Evolutionary conservation across 2,888 invertebrate genomes (phyloP).

Genomic region (Diplolepis rosae): DNA sequence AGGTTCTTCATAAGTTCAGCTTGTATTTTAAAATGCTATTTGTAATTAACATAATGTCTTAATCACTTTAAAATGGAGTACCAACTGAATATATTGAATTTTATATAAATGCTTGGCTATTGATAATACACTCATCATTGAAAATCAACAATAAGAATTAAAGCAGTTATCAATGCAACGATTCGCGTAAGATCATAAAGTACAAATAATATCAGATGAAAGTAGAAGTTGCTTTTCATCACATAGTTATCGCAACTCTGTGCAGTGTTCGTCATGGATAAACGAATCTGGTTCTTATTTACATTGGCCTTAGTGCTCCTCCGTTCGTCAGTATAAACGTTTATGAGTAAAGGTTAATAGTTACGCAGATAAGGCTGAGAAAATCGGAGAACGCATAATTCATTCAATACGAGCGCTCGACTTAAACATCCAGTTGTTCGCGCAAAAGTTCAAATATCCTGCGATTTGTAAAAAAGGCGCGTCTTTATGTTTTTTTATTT

Average conservation of each 20-base stretch:
- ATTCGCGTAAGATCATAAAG: background rate
- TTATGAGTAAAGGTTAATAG: slow-evolving; percentile 61
- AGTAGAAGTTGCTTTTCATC: slow-evolving; percentile 32
- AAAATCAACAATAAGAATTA: no score
- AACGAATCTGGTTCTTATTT: slow-evolving; percentile 57
- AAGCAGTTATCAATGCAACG: background rate
- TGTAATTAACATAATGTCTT: background rate
- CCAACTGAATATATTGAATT: no score
- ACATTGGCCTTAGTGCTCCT: slow-evolving; percentile 55
- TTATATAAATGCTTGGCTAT: no score
- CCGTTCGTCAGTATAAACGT: slow-evolving; percentile 50
- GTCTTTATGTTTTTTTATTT: background rate
- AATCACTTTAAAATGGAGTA: no score
- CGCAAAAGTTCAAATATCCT: slow-evolving; percentile 10
- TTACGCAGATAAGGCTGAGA: slow-evolving; percentile 56
- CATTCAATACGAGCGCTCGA: slow-evolving; percentile 52
- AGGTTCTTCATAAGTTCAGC: no score
- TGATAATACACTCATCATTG: no score
- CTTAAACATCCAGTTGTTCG: slow-evolving; percentile 32
- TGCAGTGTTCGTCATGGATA: slow-evolving; percentile 51
- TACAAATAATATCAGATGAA: background rate
- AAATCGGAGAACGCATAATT: slow-evolving; percentile 55
- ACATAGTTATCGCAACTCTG: slow-evolving; percentile 47
- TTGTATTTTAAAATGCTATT: background rate
- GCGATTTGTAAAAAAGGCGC: background rate